These are phyloP conservation scores for Hedychridium roseum DNA, from an alignment of 2,888 invertebrate species.

Conservation along the genomic window DNA sequence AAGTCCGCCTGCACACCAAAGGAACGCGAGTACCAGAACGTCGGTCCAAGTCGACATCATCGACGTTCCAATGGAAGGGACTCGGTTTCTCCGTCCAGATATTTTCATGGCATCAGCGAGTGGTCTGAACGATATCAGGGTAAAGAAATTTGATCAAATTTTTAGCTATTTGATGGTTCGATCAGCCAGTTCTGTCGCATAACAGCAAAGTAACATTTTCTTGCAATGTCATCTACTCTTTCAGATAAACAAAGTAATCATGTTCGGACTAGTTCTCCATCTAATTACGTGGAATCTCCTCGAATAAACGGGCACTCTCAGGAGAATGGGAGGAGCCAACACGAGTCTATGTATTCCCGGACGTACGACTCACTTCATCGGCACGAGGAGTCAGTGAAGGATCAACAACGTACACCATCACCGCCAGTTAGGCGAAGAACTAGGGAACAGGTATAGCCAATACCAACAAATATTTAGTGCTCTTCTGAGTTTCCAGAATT, in stretches of 20 bases:
- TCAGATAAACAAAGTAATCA: constrained; percentile 41
- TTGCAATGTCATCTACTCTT: background rate
- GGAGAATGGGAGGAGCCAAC: constrained; percentile 37
- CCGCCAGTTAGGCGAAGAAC: constrained; percentile 53
- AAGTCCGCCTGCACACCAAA: constrained; percentile 66
- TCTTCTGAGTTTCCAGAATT: background rate
- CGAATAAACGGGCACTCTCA: constrained; percentile 41
- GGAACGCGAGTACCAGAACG: constrained; percentile 38
- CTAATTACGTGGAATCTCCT: constrained; percentile 43
- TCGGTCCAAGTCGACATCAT: constrained; percentile 48
- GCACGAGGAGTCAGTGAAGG: constrained; percentile 32
- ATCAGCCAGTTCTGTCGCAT: too few species aligned
- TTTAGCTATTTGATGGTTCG: background rate
- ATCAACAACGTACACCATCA: constrained; percentile 48
- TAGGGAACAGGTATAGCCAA: constrained; percentile 44
- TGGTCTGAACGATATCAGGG: constrained; percentile 73
- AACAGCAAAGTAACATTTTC: too few species aligned
- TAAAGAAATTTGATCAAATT: constrained; percentile 18
- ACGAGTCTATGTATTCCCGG: constrained; percentile 47
- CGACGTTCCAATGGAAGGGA: constrained; percentile 50
- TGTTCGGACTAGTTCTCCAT: constrained; percentile 41
- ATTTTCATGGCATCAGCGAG: constrained; percentile 80
- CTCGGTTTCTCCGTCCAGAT: constrained; percentile 62
- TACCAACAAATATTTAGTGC: background rate
- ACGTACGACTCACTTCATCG: constrained; percentile 37